A percentile compares a stretch with the other conserved stretches of the same genome.
These are phyloP conservation scores for Limanda limanda DNA, from an alignment of 2,113 vertebrate genomes.

Conservation along the genomic window DNA sequence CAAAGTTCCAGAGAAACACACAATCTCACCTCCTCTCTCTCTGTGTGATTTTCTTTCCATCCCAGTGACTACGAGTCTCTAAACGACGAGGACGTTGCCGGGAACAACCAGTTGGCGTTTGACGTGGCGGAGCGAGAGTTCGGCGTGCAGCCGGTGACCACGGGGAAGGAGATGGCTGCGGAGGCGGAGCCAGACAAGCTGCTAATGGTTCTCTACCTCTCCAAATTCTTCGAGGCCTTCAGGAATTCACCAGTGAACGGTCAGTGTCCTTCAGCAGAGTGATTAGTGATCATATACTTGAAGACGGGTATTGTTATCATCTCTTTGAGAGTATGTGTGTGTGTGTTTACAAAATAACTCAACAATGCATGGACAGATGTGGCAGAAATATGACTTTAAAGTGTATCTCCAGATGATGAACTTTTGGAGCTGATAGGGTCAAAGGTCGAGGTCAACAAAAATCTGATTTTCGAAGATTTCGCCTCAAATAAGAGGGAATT, in stretches of 20 bases:
- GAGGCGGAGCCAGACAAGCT: conserved; percentile 90
- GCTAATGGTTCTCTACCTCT: conserved; percentile 96
- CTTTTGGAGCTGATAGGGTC: no score
- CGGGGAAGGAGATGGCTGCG: conserved; percentile 88
- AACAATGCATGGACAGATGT: no score
- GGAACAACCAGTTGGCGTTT: conserved; percentile 94
- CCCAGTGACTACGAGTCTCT: conserved; percentile 90
- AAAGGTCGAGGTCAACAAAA: no score
- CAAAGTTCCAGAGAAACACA: no score
- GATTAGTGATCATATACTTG: no score
- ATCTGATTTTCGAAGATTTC: no score
- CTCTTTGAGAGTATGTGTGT: no score
- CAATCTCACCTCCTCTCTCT: not conserved
- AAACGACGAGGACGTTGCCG: conserved; percentile 85
- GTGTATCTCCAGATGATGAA: no score
- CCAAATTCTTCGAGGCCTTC: conserved; percentile 94
- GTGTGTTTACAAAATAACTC: no score
- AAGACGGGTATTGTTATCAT: no score
- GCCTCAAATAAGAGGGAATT: no score
- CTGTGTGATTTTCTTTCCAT: not conserved
- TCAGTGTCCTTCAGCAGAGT: conserved; percentile 58
- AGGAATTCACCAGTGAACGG: conserved; percentile 83
- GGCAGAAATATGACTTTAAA: no score
- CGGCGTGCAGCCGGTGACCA: conserved; percentile 91
- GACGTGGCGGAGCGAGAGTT: conserved; percentile 91